phyloP scores from a whole-genome alignment of 2,797 vertebrate genomes.

The Peromyscus melanophrys region DNA sequence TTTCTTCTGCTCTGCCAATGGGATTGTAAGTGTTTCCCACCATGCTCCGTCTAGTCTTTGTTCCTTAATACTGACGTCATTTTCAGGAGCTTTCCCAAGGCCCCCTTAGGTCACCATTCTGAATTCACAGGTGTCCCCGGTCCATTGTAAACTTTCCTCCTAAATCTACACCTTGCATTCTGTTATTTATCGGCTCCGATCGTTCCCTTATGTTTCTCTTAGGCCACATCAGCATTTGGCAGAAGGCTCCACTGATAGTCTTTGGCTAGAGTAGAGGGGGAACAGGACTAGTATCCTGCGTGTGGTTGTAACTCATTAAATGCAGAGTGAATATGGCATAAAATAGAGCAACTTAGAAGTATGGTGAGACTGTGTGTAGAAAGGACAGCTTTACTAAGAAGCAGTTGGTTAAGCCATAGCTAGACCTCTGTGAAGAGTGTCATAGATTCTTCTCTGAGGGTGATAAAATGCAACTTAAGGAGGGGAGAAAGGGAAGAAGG shows the following conservation, averaged over 20 bases:
- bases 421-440: background rate
- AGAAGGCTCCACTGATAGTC: background rate
- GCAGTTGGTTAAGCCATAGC: background rate
- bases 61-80: background rate
- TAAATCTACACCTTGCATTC: background rate
- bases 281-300: background rate
- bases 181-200: background rate
- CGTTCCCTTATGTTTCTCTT: background rate
- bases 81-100: background rate
- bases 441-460: background rate
- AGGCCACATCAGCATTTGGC: background rate
- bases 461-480: background rate
- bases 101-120: background rate
- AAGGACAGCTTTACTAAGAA: conserved; percentile 2
- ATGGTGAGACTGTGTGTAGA: background rate
- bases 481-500: too few species aligned
- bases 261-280: background rate
- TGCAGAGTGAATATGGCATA: background rate
- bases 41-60: background rate
- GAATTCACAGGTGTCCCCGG: rapidly evolving
- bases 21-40: background rate
- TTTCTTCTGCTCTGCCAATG: background rate
- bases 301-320: background rate
- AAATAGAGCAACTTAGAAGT: background rate
- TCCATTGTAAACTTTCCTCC: background rate